A percentile compares a stretch with the other conserved stretches of the same genome.
Conservation (phyloP, 2,113 vertebrate species). For the Myanophis thanlyinensis region DNA sequence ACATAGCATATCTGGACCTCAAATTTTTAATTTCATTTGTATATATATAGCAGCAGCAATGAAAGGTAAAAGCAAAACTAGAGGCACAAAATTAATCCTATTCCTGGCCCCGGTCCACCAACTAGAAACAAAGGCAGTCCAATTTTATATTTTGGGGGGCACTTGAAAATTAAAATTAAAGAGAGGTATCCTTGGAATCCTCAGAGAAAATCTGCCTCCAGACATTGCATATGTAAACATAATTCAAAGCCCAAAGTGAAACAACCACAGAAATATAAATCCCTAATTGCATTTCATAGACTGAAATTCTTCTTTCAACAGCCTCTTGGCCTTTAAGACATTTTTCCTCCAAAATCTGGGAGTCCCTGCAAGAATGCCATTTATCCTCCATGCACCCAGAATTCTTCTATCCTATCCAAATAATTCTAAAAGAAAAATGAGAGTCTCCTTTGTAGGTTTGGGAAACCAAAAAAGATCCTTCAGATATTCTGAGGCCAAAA, state of each 20-base stretch:
- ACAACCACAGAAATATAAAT: neutral
- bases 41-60: neutral
- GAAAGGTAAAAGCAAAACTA: slow-evolving; percentile 15
- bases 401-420: neutral
- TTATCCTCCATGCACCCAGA: neutral
- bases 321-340: neutral
- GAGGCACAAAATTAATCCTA: slow-evolving; percentile 47
- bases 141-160: neutral
- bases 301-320: neutral
- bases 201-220: neutral
- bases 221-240: neutral
- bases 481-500: neutral
- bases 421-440: neutral
- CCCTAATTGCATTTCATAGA: neutral
- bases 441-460: neutral
- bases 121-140: neutral
- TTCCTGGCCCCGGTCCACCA: neutral
- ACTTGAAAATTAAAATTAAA: neutral
- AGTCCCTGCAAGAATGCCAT: neutral
- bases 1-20: too few relatives aligned
- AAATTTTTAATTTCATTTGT: too few relatives aligned
- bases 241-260: neutral
- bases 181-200: neutral
- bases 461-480: neutral
- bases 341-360: neutral